A percentile compares a stretch with the other conserved stretches of the same genome.
phyloP scores from a whole-genome alignment of 1,140 invertebrate species.

The Penaeus japonicus region DNA sequence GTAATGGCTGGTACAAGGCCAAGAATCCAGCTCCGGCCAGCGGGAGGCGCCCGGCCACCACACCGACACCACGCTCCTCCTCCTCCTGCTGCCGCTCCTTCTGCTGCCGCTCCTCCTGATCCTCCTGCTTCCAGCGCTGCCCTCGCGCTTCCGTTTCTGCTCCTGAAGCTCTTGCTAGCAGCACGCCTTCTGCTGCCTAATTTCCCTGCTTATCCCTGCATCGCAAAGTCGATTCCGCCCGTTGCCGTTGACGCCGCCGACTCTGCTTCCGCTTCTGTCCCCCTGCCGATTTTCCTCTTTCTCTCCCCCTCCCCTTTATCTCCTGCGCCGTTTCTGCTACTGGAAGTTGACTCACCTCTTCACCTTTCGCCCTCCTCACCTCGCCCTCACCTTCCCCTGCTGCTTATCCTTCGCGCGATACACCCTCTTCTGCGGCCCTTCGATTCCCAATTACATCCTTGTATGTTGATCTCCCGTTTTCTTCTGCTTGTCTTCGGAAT shows the following conservation, averaged over 20 bases:
- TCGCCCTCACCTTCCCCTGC: background rate
- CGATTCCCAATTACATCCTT: no score
- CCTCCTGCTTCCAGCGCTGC: background rate
- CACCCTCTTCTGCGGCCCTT: no score
- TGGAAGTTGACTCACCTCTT: background rate
- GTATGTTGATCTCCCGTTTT: no score
- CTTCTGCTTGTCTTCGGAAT: no score
- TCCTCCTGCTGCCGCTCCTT: background rate
- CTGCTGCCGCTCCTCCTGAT: background rate
- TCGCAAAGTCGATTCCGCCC: no score
- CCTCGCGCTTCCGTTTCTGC: background rate
- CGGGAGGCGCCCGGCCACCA: background rate
- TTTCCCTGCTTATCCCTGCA: no score
- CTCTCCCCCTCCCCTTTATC: background rate
- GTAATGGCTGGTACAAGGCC: conserved; percentile 32
- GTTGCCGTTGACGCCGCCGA: no score
- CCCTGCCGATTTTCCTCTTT: background rate
- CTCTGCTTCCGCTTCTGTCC: background rate
- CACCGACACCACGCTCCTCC: background rate
- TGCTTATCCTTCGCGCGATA: no score
- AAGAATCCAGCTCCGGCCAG: background rate
- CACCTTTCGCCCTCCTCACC: background rate
- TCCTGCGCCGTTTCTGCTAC: background rate
- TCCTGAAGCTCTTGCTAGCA: no score
- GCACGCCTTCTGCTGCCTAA: no score